Base-by-base conservation (phyloP, 2,113 vertebrate genomes). In the Lagopus leucura region DNA sequence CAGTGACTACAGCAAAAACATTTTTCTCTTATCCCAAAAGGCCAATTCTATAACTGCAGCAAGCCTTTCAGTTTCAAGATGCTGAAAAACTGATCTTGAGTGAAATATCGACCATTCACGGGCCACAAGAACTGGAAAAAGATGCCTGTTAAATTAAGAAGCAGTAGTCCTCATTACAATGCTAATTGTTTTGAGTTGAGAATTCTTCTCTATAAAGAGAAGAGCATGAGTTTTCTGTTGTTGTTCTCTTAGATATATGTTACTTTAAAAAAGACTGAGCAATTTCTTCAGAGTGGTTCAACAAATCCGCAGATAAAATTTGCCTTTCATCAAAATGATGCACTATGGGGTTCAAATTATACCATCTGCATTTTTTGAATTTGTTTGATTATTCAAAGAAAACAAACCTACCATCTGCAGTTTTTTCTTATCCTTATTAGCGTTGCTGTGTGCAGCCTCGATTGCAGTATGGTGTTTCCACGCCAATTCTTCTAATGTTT, bases 391-490 rank as follows among this genome's bases (percentile, higher is more conserved):
- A 82, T 48, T 65, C 70, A 75, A 54, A 79, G 65, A 72, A 69
- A 48, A 69, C 32, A 86, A 75, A 97, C 98, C 98, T 96, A 99
- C 99, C 88, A 98, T 97, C 93, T 99, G 98, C 70, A 99, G 97
- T 58, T 98, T 98, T 96, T 98, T 99, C 98, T 98, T 99, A 87
- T 99, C 99, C 92, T 97, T 98, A 96, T 98, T 98, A 1, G 98
- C 98, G 43, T 72, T 98, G 91, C 80, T 98, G 69, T 99, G 98
- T 4, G 94, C 94, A 89, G 97, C 98, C 92, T 99, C 99, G 78
- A 99, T 98, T 76, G 98, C 98, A 78, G 97, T 94, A 57, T 99
- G 97, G 97, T 99, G 99, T 85, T 99, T 99, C 97, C 98, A 98
- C 52, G 98, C 94, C 82, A 99, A 95, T 60, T 99, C 99, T 94